A percentile compares a stretch with the other conserved stretches of the same genome.
These are phyloP conservation scores for Trinorchestia longiramus DNA, from an alignment of 1,140 invertebrate genomes.

Conservation along the genomic window DNA sequence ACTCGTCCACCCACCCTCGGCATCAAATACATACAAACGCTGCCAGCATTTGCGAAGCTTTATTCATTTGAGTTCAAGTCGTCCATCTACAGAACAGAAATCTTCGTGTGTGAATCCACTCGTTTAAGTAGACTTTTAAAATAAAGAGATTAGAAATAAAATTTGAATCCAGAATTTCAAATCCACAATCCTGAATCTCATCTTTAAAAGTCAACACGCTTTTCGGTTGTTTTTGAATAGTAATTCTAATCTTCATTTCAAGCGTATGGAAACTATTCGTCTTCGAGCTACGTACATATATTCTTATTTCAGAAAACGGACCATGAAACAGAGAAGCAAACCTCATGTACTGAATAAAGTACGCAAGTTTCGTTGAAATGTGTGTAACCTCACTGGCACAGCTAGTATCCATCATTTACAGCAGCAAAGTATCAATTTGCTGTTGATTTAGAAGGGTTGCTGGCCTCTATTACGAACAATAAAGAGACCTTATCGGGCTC, in stretches of 20 bases:
- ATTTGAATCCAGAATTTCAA: too few species aligned
- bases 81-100: too few species aligned
- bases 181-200: too few species aligned
- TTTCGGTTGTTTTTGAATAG: background rate
- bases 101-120: too few species aligned
- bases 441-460: background rate
- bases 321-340: background rate
- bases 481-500: background rate
- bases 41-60: too few species aligned
- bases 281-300: background rate
- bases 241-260: background rate
- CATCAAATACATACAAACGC: too few species aligned
- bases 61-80: too few species aligned
- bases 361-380: background rate
- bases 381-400: background rate
- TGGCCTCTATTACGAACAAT: background rate
- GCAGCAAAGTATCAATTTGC: constrained; percentile 28
- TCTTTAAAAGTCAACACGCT: too few species aligned
- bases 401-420: background rate
- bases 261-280: background rate
- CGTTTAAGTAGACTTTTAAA: too few species aligned
- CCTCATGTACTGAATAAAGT: background rate
- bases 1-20: too few species aligned
- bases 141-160: too few species aligned
- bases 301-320: background rate